Evolutionary conservation across 2,888 invertebrate genomes (phyloP), one percentile per base, ranked within the genome.

Genomic region (Dryobotodes eremita): DNA sequence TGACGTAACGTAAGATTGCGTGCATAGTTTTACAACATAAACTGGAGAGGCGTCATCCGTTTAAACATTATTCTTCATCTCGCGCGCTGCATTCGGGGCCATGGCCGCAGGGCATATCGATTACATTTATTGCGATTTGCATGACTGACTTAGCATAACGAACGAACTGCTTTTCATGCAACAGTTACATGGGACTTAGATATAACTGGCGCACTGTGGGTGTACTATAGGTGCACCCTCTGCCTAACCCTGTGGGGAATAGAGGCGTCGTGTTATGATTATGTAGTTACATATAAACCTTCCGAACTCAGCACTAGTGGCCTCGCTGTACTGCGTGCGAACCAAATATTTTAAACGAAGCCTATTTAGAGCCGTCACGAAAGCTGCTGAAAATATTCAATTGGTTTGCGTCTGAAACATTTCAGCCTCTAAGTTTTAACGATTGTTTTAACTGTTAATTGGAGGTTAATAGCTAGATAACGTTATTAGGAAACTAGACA

Each of bases 61-160:
- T 83, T 74, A 84, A 91, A 92, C 93, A 95, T 95, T 91, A 94
- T 92, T 95, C 95, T 95, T 94, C 94, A 95, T 95, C 92, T 92
- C 77, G 88, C 77, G 84, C 80, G 85, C 83, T 93, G 94, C 94
- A 94, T 95, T 95, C 93, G 94, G 94, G 95, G 95, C 94, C 96
- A 95, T 95, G 95, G 96, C 89, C 89, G 87, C 88, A 90, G 90
- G 92, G 90, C 92, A 92, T 94, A 95, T 95, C 93, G 94, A 94
- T 96, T 95, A 93, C 95, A 92, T 90, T 89, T 90, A 90, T 92
- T 89, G 91, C 92, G 92, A 94, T 94, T 94, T 93, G 91, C 93
- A 92, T 92, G 90, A 91, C 86, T 91, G 90, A 90, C 88, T 92
- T 88, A 80, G 79, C 86, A 86, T 79, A 85, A 84, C 79, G 69